phyloP scores from a whole-genome alignment of 2,113 vertebrate species.

The Martes martes region DNA sequence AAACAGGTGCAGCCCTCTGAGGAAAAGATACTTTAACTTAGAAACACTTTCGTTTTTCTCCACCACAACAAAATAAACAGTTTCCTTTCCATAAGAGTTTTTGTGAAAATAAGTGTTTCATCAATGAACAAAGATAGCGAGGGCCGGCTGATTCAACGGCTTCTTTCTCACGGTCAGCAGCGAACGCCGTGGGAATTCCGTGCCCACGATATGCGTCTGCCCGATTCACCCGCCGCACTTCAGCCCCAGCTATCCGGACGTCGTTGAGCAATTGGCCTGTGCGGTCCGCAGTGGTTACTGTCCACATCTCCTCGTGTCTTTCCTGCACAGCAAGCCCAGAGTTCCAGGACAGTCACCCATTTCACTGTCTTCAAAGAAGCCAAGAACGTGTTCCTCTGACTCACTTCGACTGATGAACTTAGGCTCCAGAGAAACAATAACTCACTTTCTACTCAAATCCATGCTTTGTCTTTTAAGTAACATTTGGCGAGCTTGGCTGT shows the following conservation, averaged over 20 bases:
- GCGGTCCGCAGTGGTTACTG: fast-evolving
- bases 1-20: not conserved
- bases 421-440: not conserved
- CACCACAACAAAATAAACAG: not conserved
- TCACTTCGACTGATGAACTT: not conserved
- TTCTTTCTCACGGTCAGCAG: not conserved
- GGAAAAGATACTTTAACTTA: not conserved
- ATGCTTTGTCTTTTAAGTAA: not conserved
- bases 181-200: fast-evolving
- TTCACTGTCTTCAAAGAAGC: not conserved
- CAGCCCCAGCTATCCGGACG: not conserved
- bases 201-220: fast-evolving
- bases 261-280: fast-evolving
- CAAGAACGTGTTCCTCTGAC: too few relatives aligned
- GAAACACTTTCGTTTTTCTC: not conserved
- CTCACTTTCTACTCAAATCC: not conserved
- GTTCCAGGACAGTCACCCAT: fast-evolving
- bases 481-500: fast-evolving
- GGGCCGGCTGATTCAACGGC: fast-evolving
- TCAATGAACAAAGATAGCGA: not conserved
- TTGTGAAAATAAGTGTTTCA: not conserved
- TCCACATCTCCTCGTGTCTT: fast-evolving
- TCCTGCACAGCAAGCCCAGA: fast-evolving
- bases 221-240: fast-evolving
- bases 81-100: not conserved